These are phyloP conservation scores for Penelope pileata DNA, from an alignment of 2,113 vertebrate genomes.

Conservation along the genomic window DNA sequence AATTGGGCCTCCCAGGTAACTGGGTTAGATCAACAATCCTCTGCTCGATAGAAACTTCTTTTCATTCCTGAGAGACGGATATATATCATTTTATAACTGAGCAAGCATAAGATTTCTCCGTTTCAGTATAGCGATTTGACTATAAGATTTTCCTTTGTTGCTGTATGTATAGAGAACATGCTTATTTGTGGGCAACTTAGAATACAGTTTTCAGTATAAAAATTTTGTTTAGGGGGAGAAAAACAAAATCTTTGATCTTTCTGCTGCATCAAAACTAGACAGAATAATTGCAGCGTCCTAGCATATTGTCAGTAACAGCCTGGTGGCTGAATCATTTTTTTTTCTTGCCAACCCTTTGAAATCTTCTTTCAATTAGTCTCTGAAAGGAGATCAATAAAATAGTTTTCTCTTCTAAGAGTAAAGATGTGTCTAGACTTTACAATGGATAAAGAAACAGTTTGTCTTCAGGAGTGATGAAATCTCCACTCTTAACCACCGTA, in stretches of 20 bases:
- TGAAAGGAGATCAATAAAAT: neutral
- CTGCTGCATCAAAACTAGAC: neutral
- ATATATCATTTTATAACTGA: neutral
- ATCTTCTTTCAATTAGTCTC: neutral
- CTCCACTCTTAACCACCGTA: neutral
- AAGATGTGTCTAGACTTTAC: neutral
- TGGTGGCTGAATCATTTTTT: neutral
- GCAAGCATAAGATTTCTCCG: neutral
- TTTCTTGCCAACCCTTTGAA: neutral
- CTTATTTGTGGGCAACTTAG: neutral
- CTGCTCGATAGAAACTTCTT: neutral
- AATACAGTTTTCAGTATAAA: neutral
- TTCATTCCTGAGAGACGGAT: neutral
- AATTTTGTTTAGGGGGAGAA: neutral
- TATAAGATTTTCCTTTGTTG: neutral
- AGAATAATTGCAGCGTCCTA: neutral
- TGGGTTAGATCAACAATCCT: conserved; percentile 13
- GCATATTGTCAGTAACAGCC: neutral
- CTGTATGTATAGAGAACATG: neutral
- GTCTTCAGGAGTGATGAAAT: neutral
- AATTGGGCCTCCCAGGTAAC: neutral
- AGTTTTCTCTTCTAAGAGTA: neutral
- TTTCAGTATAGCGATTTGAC: neutral
- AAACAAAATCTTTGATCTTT: neutral
- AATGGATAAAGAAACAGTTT: neutral